phyloP scores from a whole-genome alignment of 2,113 vertebrate species.

The Seriola quinqueradiata region DNA sequence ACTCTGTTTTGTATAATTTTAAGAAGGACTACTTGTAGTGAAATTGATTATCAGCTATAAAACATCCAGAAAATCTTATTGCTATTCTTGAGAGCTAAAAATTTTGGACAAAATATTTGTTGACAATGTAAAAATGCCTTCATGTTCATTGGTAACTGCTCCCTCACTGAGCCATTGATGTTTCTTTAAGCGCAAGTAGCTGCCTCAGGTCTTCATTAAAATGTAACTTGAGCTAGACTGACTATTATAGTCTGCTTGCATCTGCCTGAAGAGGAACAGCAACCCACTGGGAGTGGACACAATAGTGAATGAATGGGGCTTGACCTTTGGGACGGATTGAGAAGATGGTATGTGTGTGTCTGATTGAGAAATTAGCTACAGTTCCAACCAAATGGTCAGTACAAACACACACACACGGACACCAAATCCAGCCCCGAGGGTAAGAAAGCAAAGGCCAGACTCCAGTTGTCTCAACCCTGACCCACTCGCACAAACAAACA shows the following conservation, averaged over 20 bases:
- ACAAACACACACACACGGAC: slow-evolving; percentile 45
- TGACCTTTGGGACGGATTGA: slow-evolving; percentile 77
- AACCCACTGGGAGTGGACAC: slow-evolving; percentile 76
- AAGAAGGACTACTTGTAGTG: neutral
- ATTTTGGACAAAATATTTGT: neutral
- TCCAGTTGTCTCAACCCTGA: slow-evolving; percentile 86
- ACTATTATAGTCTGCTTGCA: slow-evolving; percentile 68
- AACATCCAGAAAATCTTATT: neutral
- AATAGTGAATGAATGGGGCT: slow-evolving; percentile 76
- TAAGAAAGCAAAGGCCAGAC: slow-evolving; percentile 82
- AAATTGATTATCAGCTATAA: slow-evolving; percentile 6
- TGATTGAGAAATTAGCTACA: slow-evolving; percentile 85
- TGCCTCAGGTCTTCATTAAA: slow-evolving; percentile 68
- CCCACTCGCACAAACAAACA: slow-evolving; percentile 78
- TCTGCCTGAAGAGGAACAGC: slow-evolving; percentile 73
- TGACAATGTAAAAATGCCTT: slow-evolving; percentile 22
- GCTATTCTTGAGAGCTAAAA: neutral
- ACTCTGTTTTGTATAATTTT: slow-evolving; percentile 5
- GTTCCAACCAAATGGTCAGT: slow-evolving; percentile 81
- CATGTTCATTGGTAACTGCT: slow-evolving; percentile 35
- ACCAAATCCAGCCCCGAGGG: slow-evolving; percentile 77
- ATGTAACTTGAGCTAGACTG: slow-evolving; percentile 61
- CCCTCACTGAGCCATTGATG: slow-evolving; percentile 35
- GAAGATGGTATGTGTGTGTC: slow-evolving; percentile 81
- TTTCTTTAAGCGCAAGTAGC: slow-evolving; percentile 60